These are phyloP conservation scores for Agonopterix heracliana DNA, from an alignment of 2,888 invertebrate species.

Conservation along the genomic window DNA sequence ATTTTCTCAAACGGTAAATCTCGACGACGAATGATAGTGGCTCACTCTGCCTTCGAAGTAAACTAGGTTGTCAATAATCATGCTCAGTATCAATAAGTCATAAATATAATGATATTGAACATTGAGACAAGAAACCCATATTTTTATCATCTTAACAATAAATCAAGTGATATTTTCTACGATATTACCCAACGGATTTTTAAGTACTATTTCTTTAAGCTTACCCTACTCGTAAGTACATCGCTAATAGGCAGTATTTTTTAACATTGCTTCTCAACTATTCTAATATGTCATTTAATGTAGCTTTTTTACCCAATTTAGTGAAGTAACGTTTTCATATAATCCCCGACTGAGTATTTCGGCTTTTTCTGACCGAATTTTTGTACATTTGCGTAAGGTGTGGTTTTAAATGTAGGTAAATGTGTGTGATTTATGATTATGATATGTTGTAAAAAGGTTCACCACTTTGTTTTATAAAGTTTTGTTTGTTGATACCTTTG, in stretches of 20 bases:
- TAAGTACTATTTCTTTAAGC: conserved; percentile 34
- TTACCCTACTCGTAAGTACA: conserved; percentile 46
- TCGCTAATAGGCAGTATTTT: conserved; percentile 59
- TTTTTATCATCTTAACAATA: conserved; percentile 58
- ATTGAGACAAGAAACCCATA: conserved; percentile 19
- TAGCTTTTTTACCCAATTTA: conserved; percentile 70
- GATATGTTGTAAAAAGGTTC: conserved; percentile 8
- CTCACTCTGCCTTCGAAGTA: conserved; percentile 3
- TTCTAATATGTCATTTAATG: conserved; percentile 43
- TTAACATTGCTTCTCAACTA: conserved; percentile 47
- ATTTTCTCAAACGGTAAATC: not conserved
- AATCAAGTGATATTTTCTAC: conserved; percentile 68
- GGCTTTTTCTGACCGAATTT: conserved; percentile 23
- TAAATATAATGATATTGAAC: conserved; percentile 1
- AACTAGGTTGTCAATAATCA: conserved; percentile 17
- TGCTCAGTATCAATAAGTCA: conserved; percentile 37
- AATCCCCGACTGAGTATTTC: conserved; percentile 50
- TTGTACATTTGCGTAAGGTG: conserved; percentile 17
- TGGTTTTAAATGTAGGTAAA: conserved; percentile 12
- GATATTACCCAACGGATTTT: conserved; percentile 47
- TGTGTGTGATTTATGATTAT: conserved; percentile 9
- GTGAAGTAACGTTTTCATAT: conserved; percentile 41
- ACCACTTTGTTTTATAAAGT: conserved; percentile 24
- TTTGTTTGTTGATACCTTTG: conserved; percentile 21
- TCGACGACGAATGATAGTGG: not conserved